A percentile compares a stretch with the other conserved stretches of the same genome.
phyloP scores from a whole-genome alignment of 2,113 vertebrate genomes.

The Gopherus evgoodei region DNA sequence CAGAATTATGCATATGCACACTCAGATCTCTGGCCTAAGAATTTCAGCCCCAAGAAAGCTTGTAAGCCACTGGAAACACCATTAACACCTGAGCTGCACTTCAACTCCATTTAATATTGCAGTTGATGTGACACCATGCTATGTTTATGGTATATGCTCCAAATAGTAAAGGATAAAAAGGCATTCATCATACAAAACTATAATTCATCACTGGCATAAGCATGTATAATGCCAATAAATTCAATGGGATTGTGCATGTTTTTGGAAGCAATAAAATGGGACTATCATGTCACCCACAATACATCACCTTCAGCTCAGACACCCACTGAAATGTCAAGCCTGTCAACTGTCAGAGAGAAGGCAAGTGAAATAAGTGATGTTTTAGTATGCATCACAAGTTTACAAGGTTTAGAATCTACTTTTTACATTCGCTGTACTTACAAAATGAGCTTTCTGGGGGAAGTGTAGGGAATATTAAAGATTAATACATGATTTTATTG shows the following conservation, averaged over 20 bases:
- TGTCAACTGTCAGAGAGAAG: not conserved
- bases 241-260: not conserved
- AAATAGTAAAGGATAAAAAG: not conserved
- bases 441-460: too few species aligned
- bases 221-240: not conserved
- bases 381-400: not conserved
- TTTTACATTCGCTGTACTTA: not conserved
- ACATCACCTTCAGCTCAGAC: not conserved
- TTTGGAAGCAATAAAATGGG: not conserved
- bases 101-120: not conserved
- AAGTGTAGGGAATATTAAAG: not conserved
- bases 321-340: not conserved
- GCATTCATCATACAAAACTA: rapidly evolving
- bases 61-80: not conserved
- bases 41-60: not conserved
- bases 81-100: not conserved
- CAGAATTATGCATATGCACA: not conserved
- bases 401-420: not conserved
- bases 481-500: too few species aligned
- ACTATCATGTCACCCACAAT: rapidly evolving
- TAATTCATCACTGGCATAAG: not conserved
- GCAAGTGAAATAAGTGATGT: not conserved
- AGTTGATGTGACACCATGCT: not conserved
- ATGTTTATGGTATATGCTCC: not conserved
- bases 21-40: not conserved